A percentile compares a stretch with the other conserved stretches of the same genome.
phyloP scores from a whole-genome alignment of 2,888 invertebrate species.

The Pelosia muscerda region DNA sequence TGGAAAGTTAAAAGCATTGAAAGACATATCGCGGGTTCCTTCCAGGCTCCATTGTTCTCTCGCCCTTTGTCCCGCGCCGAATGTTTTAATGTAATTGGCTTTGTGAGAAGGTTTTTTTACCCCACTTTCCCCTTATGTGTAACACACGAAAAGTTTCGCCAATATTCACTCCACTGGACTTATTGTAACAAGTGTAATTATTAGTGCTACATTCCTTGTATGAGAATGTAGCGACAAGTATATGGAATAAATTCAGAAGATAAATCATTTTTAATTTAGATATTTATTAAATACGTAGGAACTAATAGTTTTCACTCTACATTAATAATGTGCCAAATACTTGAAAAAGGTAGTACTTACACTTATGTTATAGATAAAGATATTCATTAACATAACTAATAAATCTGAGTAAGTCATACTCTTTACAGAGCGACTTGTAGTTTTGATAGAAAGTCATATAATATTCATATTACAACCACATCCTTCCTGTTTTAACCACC shows the following conservation, averaged over 20 bases:
- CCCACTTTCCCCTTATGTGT: conserved; percentile 57
- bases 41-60: conserved; percentile 81
- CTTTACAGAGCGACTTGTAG: conserved; percentile 5
- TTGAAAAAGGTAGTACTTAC: not conserved
- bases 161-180: conserved; percentile 50
- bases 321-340: not conserved
- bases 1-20: conserved; percentile 87
- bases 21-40: conserved; percentile 85
- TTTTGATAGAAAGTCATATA: conserved; percentile 26
- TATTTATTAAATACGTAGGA: no score
- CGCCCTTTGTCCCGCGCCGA: conserved; percentile 83
- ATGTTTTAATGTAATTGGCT: conserved; percentile 88
- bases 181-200: conserved; percentile 48
- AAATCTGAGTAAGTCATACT: not conserved
- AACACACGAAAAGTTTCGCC: conserved; percentile 56
- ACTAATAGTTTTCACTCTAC: no score
- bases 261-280: not conserved
- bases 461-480: conserved; percentile 57
- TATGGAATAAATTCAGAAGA: conserved; percentile 3
- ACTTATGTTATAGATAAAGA: not conserved
- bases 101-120: conserved; percentile 78
- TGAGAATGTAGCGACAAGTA: not conserved
- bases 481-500: conserved; percentile 68
- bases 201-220: conserved; percentile 30
- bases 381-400: not conserved